phyloP scores from a whole-genome alignment of 2,888 invertebrate genomes.

The Sceliomorpha sp. region DNA sequence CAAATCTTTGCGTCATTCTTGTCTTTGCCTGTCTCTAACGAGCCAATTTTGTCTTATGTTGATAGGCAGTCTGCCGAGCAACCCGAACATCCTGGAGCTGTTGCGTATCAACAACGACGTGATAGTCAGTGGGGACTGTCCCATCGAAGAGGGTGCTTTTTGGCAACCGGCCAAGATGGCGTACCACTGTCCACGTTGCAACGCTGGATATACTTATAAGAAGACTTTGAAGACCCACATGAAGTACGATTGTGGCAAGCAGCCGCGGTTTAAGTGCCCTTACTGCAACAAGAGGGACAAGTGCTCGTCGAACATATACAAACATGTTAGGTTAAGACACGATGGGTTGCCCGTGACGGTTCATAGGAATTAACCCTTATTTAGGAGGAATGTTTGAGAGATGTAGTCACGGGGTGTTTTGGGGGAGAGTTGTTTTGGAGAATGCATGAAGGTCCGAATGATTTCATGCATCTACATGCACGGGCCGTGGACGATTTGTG shows the following conservation, averaged over 20 bases:
- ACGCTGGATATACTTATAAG: conserved; percentile 77
- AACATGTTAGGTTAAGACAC: conserved; percentile 75
- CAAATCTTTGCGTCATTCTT: conserved; percentile 4
- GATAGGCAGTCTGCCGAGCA: conserved; percentile 67
- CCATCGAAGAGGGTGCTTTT: conserved; percentile 64
- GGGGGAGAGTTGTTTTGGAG: too few species aligned
- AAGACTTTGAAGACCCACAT: conserved; percentile 80
- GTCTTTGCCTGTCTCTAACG: conserved; percentile 25
- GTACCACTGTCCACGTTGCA: conserved; percentile 79
- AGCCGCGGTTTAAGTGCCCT: conserved; percentile 80
- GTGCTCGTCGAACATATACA: conserved; percentile 81
- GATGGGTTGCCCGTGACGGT: conserved; percentile 74
- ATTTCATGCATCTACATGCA: too few species aligned
- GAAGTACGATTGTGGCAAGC: conserved; percentile 81
- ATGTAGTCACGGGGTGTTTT: too few species aligned
- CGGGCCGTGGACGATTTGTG: too few species aligned
- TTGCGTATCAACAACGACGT: conserved; percentile 62
- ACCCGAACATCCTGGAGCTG: conserved; percentile 62
- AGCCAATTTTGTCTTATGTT: conserved; percentile 61
- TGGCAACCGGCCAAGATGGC: conserved; percentile 69
- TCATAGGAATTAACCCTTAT: conserved; percentile 68
- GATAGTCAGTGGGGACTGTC: conserved; percentile 40
- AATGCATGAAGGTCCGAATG: too few species aligned
- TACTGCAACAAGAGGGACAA: conserved; percentile 82
- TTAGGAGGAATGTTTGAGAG: too few species aligned